Base-by-base conservation (phyloP, 2,888 invertebrate species). In the Terebella lapidaria region DNA sequence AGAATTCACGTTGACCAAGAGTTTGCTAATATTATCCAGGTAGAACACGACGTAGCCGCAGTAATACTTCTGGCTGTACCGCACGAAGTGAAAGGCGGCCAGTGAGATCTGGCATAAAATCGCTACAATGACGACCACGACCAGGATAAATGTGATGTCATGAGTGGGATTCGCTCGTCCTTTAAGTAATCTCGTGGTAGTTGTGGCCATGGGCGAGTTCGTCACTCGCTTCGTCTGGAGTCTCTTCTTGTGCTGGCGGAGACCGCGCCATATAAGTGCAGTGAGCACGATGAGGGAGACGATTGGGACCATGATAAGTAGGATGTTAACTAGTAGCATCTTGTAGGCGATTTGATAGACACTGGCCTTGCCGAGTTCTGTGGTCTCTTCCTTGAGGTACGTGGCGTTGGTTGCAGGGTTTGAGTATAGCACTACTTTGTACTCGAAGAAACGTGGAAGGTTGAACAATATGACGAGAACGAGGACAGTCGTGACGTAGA, bases 401-500 rank as follows among this genome's bases (percentile, higher is more conserved):
- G 27, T 42, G 42, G 49, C 55, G 28, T 60, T 56, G 3, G 54
- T 46, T 22, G 55, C 45, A 22, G 30, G n/a, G n/a, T 45, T 10
- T n/a, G n/a, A 20, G 26, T 20, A n/a, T 4, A 49, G 56, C 2
- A 59, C 54, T 49, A 69, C 56, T 26, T 55, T 35, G 60, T 69
- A 69, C 52, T 69, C 69, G 56, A 69, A 69, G 49, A 69, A 59
- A 26, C 69, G 58, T 2, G 69, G 69, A 42, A 63, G 20, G 57
- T 69, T 69, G 61, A 68, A 69, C 18, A 57, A 54, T 18, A 64
- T 24, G 10, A 67, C 65, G 15, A 62, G 29, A 10, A 45, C 22
- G n/a, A 67, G 52, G n/a, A 67, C 69, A 15, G 49, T 24, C 5
- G 53, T 54, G 27, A 69, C 54, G 56, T 67, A 68, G 30, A 59